phyloP scores from a whole-genome alignment of 2,113 vertebrate species.

The Paramormyrops kingsleyae region DNA sequence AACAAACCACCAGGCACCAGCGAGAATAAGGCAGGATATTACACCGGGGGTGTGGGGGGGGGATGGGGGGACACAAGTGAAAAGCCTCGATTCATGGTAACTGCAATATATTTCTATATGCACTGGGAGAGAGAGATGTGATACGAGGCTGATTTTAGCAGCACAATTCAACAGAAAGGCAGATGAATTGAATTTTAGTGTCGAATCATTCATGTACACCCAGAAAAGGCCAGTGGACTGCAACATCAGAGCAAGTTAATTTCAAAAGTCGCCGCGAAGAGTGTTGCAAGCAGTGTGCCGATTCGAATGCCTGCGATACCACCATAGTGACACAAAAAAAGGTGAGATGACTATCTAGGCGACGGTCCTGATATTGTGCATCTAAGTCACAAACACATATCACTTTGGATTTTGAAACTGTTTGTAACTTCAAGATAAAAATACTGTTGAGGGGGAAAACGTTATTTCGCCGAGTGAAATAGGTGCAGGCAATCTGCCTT shows the following conservation, averaged over 20 bases:
- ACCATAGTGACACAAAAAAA: neutral
- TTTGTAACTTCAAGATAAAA: slow-evolving; percentile 58
- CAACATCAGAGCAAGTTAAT: neutral
- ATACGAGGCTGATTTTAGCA: neutral
- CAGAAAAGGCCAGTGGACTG: neutral
- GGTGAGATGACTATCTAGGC: neutral
- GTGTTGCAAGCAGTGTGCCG: neutral
- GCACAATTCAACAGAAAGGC: no score
- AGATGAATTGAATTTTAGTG: neutral
- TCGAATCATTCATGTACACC: neutral
- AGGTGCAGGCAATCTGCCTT: slow-evolving; percentile 69
- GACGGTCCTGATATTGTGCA: neutral
- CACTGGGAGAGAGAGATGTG: neutral
- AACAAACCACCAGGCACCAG: slow-evolving; percentile 46
- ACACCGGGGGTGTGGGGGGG: slow-evolving; percentile 37
- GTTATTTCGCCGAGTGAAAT: slow-evolving; percentile 67
- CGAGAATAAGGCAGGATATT: slow-evolving; percentile 46
- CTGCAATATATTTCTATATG: neutral
- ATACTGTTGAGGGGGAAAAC: slow-evolving; percentile 58
- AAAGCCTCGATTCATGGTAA: slow-evolving; percentile 23
- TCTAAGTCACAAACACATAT: slow-evolving; percentile 33
- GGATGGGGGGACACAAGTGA: slow-evolving; percentile 37
- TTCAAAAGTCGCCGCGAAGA: neutral
- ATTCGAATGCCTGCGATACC: neutral
- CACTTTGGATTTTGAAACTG: slow-evolving; percentile 33